Evolutionary conservation across 2,888 invertebrate species (phyloP).

Genomic region (Kryphioiulus occultus): DNA sequence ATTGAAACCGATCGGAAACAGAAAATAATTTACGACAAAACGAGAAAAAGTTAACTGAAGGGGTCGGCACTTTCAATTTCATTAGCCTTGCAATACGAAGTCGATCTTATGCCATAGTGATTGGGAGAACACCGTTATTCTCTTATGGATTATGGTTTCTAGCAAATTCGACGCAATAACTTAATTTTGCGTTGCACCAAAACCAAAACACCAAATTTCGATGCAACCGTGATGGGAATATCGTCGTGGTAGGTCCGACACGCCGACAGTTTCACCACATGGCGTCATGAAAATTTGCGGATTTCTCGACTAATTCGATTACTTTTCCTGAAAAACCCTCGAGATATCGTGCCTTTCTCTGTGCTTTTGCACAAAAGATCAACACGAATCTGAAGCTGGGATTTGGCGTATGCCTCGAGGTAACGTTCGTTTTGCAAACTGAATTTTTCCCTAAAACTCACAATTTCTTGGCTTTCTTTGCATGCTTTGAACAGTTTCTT

Average conservation of each 20-base stretch:
- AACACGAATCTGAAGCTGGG: neutral
- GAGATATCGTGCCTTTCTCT: neutral
- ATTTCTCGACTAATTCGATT: neutral
- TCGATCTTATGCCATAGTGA: neutral
- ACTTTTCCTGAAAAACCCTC: neutral
- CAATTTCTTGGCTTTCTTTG: neutral
- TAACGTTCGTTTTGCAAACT: neutral
- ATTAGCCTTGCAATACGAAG: neutral
- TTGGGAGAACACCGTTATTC: neutral
- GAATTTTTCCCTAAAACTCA: neutral
- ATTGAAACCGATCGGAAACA: neutral
- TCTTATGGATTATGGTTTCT: neutral
- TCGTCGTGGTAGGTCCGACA: neutral
- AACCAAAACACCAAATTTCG: neutral
- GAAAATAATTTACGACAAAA: neutral
- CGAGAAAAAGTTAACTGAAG: neutral
- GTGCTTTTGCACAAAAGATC: neutral
- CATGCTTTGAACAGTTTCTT: neutral
- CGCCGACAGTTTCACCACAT: neutral
- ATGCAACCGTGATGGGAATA: too few species aligned
- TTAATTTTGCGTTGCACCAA: neutral
- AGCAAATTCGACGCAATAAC: neutral
- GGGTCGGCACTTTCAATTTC: neutral
- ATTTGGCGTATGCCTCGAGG: neutral
- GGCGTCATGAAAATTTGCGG: neutral